These are phyloP conservation scores for Aquatica leii DNA, from an alignment of 2,888 invertebrate genomes.

Conservation along the genomic window DNA sequence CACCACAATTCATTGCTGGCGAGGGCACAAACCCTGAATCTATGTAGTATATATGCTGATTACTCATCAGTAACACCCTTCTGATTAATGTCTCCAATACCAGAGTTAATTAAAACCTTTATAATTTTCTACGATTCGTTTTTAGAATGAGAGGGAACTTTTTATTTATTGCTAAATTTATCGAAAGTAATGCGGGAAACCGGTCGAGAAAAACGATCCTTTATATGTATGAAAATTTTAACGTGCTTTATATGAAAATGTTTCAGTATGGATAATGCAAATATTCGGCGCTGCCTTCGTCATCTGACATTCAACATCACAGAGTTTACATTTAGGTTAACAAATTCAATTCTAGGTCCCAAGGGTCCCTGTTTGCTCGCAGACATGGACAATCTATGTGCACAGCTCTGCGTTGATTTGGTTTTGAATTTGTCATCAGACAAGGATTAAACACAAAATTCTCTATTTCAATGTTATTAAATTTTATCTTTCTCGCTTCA, in stretches of 20 bases:
- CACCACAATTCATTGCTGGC: conserved; percentile 48
- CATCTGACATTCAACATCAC: conserved; percentile 36
- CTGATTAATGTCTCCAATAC: conserved; percentile 58
- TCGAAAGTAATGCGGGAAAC: too few relatives aligned
- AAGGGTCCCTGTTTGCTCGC: conserved; percentile 29
- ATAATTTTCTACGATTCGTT: conserved; percentile 55
- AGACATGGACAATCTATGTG: conserved; percentile 37
- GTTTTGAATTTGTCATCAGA: conserved; percentile 32
- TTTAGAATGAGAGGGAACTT: too few relatives aligned
- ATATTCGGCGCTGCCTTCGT: conserved; percentile 30
- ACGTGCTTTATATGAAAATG: conserved; percentile 24
- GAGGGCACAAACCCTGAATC: conserved; percentile 45
- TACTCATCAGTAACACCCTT: conserved; percentile 58
- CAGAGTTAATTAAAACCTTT: conserved; percentile 59
- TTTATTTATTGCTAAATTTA: conserved; percentile 49
- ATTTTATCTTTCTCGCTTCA: too few relatives aligned
- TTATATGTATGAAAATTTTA: conserved; percentile 17
- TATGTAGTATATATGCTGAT: conserved; percentile 53
- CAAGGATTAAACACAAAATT: conserved; percentile 23
- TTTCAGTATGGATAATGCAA: conserved; percentile 24
- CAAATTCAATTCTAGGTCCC: conserved; percentile 36
- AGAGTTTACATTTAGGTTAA: conserved; percentile 37
- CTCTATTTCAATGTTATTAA: too few relatives aligned
- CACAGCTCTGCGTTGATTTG: conserved; percentile 29
- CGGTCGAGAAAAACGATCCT: not conserved